These are phyloP conservation scores for Tokudaia muenninki DNA, from an alignment of 2,797 vertebrate species.

Conservation along the genomic window DNA sequence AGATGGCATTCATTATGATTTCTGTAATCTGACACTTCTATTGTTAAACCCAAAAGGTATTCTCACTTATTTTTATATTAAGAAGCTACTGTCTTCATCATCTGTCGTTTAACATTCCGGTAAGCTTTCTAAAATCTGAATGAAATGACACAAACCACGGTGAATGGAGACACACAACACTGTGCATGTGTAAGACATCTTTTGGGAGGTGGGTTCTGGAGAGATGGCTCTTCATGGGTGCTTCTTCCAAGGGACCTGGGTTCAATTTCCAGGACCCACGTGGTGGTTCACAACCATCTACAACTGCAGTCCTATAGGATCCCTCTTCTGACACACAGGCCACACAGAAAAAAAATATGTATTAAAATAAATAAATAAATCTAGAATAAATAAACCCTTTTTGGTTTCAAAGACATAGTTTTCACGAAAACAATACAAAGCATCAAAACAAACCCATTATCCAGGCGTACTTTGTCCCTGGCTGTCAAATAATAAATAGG, in stretches of 20 bases:
- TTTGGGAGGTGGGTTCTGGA: background rate
- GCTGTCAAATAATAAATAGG: background rate
- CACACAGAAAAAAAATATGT: background rate
- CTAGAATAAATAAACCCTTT: background rate
- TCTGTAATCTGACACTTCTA: background rate
- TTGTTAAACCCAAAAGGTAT: background rate
- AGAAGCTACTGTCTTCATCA: background rate
- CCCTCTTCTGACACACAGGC: background rate
- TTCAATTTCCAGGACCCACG: background rate
- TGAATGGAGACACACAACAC: background rate
- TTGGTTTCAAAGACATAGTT: background rate
- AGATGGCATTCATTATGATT: slow-evolving; percentile 9
- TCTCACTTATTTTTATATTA: background rate
- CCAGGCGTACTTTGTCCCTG: background rate
- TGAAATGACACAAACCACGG: background rate
- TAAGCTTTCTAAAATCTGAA: slow-evolving; percentile 2
- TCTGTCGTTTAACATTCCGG: slow-evolving; percentile 12
- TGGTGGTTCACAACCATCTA: background rate
- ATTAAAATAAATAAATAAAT: background rate
- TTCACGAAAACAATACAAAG: slow-evolving; percentile 12
- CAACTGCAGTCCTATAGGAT: background rate
- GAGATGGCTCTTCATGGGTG: background rate
- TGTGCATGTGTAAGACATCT: background rate
- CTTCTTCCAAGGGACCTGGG: background rate
- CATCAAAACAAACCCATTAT: background rate